These are phyloP conservation scores for Syngnathus floridae DNA, from an alignment of 2,113 vertebrate species.

Conservation along the genomic window DNA sequence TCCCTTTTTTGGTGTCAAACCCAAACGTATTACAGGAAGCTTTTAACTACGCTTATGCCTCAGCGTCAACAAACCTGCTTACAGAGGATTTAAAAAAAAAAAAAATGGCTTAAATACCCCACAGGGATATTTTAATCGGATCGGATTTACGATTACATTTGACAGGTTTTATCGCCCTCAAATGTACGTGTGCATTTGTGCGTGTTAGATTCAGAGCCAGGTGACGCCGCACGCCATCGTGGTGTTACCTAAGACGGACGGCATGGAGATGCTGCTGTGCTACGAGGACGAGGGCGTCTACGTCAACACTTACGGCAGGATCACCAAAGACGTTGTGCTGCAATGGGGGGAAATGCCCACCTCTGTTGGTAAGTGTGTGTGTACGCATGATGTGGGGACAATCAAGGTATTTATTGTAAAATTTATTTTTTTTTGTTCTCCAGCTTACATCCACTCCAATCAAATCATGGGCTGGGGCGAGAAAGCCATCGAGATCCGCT, in stretches of 20 bases:
- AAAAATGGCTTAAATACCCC: conserved; percentile 7
- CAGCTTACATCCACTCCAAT: conserved; percentile 99
- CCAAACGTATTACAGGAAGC: background rate
- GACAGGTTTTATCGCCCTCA: conserved; percentile 23
- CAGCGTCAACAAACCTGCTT: conserved; percentile 9
- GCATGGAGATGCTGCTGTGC: conserved; percentile 98
- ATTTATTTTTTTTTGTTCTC: background rate
- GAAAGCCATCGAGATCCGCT: conserved; percentile 99
- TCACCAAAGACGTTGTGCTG: conserved; percentile 97
- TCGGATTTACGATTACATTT: conserved; percentile 7
- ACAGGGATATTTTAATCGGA: conserved; percentile 25
- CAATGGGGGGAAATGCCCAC: conserved; percentile 99
- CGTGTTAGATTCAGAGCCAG: conserved; percentile 86
- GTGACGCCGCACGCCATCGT: conserved; percentile 94
- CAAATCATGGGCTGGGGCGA: conserved; percentile 99
- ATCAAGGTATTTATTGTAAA: background rate
- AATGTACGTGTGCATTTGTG: conserved; percentile 3
- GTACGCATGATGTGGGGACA: background rate
- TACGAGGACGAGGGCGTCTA: conserved; percentile 98
- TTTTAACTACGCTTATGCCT: background rate
- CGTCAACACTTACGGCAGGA: conserved; percentile 95
- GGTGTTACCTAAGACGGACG: conserved; percentile 94
- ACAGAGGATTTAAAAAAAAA: conserved; percentile 16
- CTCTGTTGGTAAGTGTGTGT: conserved; percentile 82
- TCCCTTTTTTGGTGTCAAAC: background rate